phyloP scores from a whole-genome alignment of 2,888 invertebrate genomes.

The Homarus gammarus region DNA sequence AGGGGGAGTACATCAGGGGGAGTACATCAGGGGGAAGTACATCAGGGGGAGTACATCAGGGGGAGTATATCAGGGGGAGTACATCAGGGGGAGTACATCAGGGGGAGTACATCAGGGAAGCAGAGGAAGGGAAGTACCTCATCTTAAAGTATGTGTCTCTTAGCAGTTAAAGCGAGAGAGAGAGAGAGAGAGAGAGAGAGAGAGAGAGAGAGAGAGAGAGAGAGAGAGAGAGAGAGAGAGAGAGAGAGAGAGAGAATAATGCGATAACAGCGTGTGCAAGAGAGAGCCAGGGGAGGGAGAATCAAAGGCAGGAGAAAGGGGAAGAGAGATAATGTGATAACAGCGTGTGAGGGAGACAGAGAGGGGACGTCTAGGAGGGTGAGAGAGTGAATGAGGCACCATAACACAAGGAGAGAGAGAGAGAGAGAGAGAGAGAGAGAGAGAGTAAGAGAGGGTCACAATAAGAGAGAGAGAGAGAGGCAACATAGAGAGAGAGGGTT shows the following conservation, averaged over 20 bases:
- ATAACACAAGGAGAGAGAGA: neutral
- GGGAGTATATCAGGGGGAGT: neutral
- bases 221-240: neutral
- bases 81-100: too few relatives aligned
- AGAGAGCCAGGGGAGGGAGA: neutral
- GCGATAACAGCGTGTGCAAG: neutral
- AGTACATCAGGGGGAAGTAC: neutral
- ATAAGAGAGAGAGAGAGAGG: neutral
- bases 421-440: too few relatives aligned
- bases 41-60: neutral
- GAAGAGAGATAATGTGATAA: too few relatives aligned
- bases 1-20: neutral
- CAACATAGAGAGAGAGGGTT: too few relatives aligned
- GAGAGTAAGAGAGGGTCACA: too few relatives aligned
- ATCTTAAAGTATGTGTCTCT: too few relatives aligned
- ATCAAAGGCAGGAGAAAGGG: neutral
- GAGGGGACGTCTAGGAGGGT: neutral
- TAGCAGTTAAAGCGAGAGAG: neutral
- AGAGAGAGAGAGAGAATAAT: neutral
- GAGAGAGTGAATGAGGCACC: neutral
- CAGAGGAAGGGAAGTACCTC: neutral
- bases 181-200: neutral
- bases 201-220: neutral
- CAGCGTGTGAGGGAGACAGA: too few relatives aligned
- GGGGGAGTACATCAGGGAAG: neutral